A percentile compares a stretch with the other conserved stretches of the same genome.
Evolutionary conservation across 2,797 vertebrate genomes (phyloP).

Genomic region (Brachymystax lenok): DNA sequence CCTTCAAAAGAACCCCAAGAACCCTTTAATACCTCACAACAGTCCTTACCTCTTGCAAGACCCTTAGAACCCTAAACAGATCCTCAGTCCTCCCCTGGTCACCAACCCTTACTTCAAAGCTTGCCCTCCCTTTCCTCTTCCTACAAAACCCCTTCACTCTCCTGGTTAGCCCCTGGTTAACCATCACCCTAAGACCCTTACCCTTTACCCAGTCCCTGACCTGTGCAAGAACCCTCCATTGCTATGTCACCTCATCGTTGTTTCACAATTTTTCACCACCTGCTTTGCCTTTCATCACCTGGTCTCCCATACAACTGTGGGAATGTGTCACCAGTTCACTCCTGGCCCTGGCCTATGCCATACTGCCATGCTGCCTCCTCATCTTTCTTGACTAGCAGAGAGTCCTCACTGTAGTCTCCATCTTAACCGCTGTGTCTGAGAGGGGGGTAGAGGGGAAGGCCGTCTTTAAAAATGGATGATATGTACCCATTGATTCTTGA

Average conservation of each 20-base stretch:
- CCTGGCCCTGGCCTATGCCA: not conserved
- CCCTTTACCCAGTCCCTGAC: not conserved
- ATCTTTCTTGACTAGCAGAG: not conserved
- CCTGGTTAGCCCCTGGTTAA: not conserved
- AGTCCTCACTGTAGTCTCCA: slow-evolving; percentile 23
- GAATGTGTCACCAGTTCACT: slow-evolving; percentile 8
- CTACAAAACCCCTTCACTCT: not conserved
- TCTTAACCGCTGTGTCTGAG: slow-evolving; percentile 53
- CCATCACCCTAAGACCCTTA: not conserved
- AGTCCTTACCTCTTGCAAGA: slow-evolving; percentile 38
- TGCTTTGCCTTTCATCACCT: not conserved
- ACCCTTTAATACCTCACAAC: slow-evolving; percentile 3
- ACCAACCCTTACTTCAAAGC: slow-evolving; percentile 24
- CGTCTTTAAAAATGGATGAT: not conserved
- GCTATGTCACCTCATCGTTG: not conserved
- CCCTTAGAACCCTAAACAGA: not conserved
- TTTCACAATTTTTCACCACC: not conserved
- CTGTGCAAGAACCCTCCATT: not conserved
- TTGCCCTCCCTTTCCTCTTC: slow-evolving; percentile 12
- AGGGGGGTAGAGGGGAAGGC: slow-evolving; percentile 18
- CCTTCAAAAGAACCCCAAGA: slow-evolving; percentile 18
- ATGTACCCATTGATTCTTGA: too few relatives aligned
- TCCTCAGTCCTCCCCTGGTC: slow-evolving; percentile 1
- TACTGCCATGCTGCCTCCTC: not conserved
- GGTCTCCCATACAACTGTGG: not conserved